These are phyloP conservation scores for Quadriops clusia DNA, from an alignment of 2,888 invertebrate species.

Conservation along the genomic window DNA sequence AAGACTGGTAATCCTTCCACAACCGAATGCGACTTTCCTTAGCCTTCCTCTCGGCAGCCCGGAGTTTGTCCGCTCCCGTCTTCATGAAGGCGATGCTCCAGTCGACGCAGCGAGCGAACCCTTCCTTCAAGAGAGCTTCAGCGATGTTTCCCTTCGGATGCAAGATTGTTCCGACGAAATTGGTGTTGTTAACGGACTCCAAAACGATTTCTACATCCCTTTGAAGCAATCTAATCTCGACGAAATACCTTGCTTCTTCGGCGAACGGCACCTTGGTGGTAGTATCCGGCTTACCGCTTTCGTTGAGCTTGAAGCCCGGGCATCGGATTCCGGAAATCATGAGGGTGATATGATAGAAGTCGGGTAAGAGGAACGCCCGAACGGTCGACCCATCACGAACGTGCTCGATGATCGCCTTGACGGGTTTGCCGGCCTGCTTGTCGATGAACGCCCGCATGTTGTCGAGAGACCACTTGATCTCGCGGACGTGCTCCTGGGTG, in stretches of 20 bases:
- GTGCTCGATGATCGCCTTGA: slow-evolving; percentile 92
- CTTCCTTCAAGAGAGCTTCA: slow-evolving; percentile 69
- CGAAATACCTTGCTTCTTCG: slow-evolving; percentile 89
- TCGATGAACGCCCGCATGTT: slow-evolving; percentile 69
- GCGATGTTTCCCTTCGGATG: slow-evolving; percentile 93
- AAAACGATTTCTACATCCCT: slow-evolving; percentile 80
- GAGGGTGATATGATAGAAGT: slow-evolving; percentile 81
- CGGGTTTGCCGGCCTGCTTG: slow-evolving; percentile 70
- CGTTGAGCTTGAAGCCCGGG: slow-evolving; percentile 68
- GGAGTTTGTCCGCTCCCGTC: slow-evolving; percentile 68
- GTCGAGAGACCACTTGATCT: slow-evolving; percentile 82
- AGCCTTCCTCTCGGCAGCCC: slow-evolving; percentile 74
- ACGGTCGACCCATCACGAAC: slow-evolving; percentile 96
- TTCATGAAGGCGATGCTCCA: slow-evolving; percentile 80
- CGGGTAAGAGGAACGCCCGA: slow-evolving; percentile 80
- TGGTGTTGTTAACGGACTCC: slow-evolving; percentile 86
- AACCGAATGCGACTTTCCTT: slow-evolving; percentile 77
- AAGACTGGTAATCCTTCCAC: slow-evolving; percentile 86
- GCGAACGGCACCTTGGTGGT: slow-evolving; percentile 55
- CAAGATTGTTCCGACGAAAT: slow-evolving; percentile 85
- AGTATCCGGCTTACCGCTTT: slow-evolving; percentile 58
- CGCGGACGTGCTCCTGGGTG: slow-evolving; percentile 59
- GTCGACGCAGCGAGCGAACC: slow-evolving; percentile 88
- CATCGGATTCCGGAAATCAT: slow-evolving; percentile 92
- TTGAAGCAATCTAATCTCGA: slow-evolving; percentile 84